Conservation (phyloP, 2,888 invertebrate genomes). For the Zonitis immaculata region DNA sequence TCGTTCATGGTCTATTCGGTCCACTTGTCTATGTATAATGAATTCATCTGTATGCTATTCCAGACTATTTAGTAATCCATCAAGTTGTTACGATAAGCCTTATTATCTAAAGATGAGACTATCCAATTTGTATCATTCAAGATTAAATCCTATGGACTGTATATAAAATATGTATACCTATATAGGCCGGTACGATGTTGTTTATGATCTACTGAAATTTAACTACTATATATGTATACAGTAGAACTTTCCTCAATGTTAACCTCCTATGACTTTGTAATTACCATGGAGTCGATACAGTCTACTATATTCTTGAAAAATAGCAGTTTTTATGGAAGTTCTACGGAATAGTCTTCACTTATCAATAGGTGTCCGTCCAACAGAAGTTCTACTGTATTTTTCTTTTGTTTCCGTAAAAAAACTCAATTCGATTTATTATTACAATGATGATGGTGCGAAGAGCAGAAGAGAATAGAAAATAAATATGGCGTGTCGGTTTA, state of each 20-base stretch:
- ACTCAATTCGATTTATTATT: background rate
- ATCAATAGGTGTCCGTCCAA: too few species aligned
- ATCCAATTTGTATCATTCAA: background rate
- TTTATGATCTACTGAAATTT: too few species aligned
- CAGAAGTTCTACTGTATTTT: too few species aligned
- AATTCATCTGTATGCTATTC: background rate
- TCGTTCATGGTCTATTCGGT: background rate
- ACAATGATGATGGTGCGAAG: too few species aligned
- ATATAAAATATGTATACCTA: too few species aligned
- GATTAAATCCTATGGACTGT: background rate
- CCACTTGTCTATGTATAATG: background rate
- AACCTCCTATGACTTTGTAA: too few species aligned
- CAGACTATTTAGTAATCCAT: background rate
- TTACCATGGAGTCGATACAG: too few species aligned
- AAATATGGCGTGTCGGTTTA: background rate
- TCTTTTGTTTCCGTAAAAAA: background rate
- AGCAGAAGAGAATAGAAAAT: background rate
- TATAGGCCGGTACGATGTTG: background rate
- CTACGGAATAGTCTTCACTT: too few species aligned
- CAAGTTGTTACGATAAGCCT: background rate
- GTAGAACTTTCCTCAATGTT: too few species aligned
- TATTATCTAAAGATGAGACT: background rate
- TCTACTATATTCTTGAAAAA: too few species aligned
- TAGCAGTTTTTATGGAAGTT: too few species aligned
- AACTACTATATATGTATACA: too few species aligned